Evolutionary conservation across 2,113 vertebrate species (phyloP).

Genomic region (Burhinus bistriatus): DNA sequence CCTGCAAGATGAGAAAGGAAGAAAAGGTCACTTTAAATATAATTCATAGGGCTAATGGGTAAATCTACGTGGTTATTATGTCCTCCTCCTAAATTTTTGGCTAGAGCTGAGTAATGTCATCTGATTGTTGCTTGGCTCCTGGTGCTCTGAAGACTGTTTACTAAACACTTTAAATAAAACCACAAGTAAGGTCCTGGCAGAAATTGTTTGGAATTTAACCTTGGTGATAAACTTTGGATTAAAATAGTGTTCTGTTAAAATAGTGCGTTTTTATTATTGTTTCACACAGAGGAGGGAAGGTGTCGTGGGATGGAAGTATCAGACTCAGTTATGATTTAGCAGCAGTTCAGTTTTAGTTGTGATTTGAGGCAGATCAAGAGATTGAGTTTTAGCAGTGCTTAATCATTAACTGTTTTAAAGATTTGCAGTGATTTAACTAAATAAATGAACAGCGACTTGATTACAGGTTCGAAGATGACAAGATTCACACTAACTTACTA

Average conservation of each 20-base stretch:
- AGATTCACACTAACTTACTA: too few relatives aligned
- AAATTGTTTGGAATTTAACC: not conserved
- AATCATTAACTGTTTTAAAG: too few relatives aligned
- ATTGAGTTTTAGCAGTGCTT: too few relatives aligned
- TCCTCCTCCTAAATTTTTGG: not conserved
- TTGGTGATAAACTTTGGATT: not conserved
- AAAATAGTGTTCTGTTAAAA: not conserved
- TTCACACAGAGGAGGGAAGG: not conserved
- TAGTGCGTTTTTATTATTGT: not conserved
- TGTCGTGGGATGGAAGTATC: too few relatives aligned
- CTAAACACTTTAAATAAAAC: not conserved
- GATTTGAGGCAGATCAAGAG: too few relatives aligned
- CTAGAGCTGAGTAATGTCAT: not conserved
- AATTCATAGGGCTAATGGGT: not conserved
- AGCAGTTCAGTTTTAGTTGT: too few relatives aligned
- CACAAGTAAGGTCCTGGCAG: not conserved
- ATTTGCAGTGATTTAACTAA: too few relatives aligned
- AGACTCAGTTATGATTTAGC: too few relatives aligned
- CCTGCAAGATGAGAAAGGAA: not conserved
- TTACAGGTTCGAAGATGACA: too few relatives aligned
- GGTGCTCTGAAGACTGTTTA: not conserved
- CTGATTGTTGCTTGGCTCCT: not conserved
- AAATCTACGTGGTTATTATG: not conserved
- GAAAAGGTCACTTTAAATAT: not conserved
- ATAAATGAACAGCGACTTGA: too few relatives aligned